Conservation (phyloP, 35 echinoderm and acorn worm species). For the Diadema setosum region DNA sequence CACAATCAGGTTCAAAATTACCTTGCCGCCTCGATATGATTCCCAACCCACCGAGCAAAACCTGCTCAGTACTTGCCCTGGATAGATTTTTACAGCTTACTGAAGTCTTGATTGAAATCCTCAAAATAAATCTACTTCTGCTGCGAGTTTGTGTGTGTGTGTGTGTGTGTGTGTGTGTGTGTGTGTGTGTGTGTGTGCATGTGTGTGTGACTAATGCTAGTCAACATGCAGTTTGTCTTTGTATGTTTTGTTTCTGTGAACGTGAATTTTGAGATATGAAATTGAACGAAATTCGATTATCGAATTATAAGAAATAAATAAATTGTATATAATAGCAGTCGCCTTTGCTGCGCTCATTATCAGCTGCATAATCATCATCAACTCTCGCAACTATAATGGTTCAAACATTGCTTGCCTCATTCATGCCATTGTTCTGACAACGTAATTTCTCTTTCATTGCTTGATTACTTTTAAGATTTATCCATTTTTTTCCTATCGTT, state of each 20-base stretch:
- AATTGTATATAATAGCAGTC: background rate
- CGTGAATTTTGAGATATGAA: too few relatives aligned
- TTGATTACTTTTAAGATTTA: background rate
- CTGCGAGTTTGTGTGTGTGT: too few relatives aligned
- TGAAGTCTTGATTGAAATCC: background rate
- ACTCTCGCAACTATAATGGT: background rate
- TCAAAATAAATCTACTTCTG: too few relatives aligned
- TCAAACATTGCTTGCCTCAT: background rate
- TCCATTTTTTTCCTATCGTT: background rate
- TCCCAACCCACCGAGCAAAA: background rate
- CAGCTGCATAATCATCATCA: background rate
- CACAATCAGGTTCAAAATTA: constrained; percentile 30
- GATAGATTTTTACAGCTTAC: background rate
- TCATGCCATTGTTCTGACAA: background rate
- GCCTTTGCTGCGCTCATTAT: background rate
- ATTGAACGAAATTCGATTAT: too few relatives aligned
- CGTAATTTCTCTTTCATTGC: background rate
- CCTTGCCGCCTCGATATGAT: background rate
- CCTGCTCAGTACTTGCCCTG: background rate
- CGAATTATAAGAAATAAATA: too few relatives aligned
- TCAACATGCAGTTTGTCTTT: too few relatives aligned
- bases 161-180: too few relatives aligned
- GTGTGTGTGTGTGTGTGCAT: too few relatives aligned
- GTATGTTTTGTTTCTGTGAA: too few relatives aligned
- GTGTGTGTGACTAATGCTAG: too few relatives aligned